Evolutionary conservation across 2,888 invertebrate genomes (phyloP).

Genomic region (Hoplodrina blanda): DNA sequence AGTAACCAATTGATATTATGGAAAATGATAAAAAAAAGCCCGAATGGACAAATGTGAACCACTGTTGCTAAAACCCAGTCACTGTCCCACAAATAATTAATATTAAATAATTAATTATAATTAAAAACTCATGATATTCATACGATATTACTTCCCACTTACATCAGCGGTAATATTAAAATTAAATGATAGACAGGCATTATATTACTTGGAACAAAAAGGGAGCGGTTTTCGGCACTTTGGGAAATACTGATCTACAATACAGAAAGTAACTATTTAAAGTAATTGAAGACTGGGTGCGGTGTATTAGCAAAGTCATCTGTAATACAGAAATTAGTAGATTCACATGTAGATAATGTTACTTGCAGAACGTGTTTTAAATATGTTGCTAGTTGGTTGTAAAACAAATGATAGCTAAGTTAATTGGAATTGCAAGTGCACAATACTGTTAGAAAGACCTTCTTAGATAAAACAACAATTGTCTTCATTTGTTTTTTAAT

Average conservation of each 20-base stretch:
- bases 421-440: slow-evolving; percentile 52
- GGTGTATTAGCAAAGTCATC: slow-evolving; percentile 68
- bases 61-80: not conserved
- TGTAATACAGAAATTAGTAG: slow-evolving; percentile 57
- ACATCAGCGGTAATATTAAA: slow-evolving; percentile 22
- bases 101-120: too few relatives aligned
- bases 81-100: too few relatives aligned
- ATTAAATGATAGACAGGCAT: slow-evolving; percentile 40
- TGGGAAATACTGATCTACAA: slow-evolving; percentile 48
- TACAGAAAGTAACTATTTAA: slow-evolving; percentile 51
- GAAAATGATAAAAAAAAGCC: not conserved
- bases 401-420: slow-evolving; percentile 29
- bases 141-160: not conserved
- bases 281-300: slow-evolving; percentile 65
- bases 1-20: not conserved
- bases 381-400: slow-evolving; percentile 23
- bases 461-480: not conserved
- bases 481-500: not conserved
- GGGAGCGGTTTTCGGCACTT: slow-evolving; percentile 49
- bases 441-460: slow-evolving; percentile 6
- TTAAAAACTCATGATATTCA: not conserved
- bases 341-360: slow-evolving; percentile 47
- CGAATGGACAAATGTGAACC: not conserved
- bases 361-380: slow-evolving; percentile 11
- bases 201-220: slow-evolving; percentile 17